Conservation (phyloP, 2,113 vertebrate genomes). For the Madoqua kirkii region DNA sequence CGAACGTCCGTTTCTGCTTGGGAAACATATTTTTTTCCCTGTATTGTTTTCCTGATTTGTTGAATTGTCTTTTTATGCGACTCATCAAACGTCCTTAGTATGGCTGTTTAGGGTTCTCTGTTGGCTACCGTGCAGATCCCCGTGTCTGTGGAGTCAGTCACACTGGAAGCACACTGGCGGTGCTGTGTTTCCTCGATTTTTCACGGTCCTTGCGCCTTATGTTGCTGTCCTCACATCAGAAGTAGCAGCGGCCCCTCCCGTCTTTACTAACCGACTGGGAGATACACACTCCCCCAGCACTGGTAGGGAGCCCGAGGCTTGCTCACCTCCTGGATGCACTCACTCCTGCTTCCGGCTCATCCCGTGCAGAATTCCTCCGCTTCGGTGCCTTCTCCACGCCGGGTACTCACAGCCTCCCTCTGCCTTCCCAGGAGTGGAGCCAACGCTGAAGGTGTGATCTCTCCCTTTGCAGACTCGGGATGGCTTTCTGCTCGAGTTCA, state of each 20-base stretch:
- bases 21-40: not conserved
- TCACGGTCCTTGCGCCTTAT: not conserved
- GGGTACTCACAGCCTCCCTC: not conserved
- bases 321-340: fast-evolving
- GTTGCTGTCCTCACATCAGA: not conserved
- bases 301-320: not conserved
- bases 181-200: not conserved
- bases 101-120: not conserved
- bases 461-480: not conserved
- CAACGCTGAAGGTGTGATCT: not conserved
- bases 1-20: not conserved
- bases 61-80: not conserved
- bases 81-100: not conserved
- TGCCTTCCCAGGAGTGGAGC: not conserved
- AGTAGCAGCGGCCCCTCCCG: not conserved
- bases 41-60: not conserved
- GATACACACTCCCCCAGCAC: fast-evolving
- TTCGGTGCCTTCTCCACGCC: not conserved
- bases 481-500: not conserved
- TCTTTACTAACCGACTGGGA: not conserved
- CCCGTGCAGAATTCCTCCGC: not conserved
- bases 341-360: not conserved
- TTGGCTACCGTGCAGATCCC: fast-evolving
- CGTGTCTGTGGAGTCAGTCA: not conserved
- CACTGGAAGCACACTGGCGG: not conserved